Evolutionary conservation across 2,797 vertebrate genomes (phyloP), one percentile per base, ranked within the genome.

Genomic region (Falco concolor): DNA sequence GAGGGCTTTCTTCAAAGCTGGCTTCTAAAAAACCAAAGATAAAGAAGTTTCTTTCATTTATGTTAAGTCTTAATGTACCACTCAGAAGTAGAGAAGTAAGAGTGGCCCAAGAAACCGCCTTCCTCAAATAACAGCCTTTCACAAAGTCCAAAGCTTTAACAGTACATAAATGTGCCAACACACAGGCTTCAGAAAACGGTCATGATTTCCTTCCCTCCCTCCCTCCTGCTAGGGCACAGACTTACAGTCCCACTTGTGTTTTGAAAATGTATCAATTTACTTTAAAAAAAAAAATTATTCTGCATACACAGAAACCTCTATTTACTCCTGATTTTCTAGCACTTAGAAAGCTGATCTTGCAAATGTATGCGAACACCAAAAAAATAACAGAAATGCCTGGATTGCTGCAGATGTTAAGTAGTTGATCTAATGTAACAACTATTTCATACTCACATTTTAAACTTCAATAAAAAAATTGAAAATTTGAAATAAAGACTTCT

Each of bases 1-100:
- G 49, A 99, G 95, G 1, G 99, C 99, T 91, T 98, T 98, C 95
- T 96, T 98, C 97, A 99, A 95, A 83, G 86, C 45, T 23, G 81
- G 87, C 42, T 85, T 97, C 98, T 98, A 89, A 83, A 94, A 42
- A 56, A 61, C 7, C 52, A 76, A 67, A 36, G 21, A 69, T 9
- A 74, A 42, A 79, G 13, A 79, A 16, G 23, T 63, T 81, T 76
- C 2, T 59, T 87, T 47, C 34, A 78, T 88, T 63, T 56, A 50
- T 14, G 3, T 73, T 44, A 81, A 90, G 20, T 36, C 27, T n/a
- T 32, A 59, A 44, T 5, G 5, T 18, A 38, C 6, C 19, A 24
- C 45, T 77, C 74, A 68, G 19, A 80, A 80, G 20, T 1, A 76
- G n/a, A 70, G 54, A 69, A 83, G 18, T 23, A 65, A 14, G 19